Evolutionary conservation across 2,797 vertebrate genomes (phyloP).

Genomic region (Manis crassicaudata): DNA sequence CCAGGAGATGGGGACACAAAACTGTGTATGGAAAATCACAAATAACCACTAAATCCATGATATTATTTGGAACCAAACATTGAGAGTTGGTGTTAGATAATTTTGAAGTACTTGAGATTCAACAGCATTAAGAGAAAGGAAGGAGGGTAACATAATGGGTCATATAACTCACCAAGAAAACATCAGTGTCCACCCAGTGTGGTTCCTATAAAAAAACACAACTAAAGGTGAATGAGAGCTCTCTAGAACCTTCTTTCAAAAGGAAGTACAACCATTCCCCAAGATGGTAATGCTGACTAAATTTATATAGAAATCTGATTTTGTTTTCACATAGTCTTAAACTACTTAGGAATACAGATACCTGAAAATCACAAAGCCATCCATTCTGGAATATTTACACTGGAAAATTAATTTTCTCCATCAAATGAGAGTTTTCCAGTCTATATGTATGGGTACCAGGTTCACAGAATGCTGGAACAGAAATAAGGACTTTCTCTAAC

Average conservation of each 20-base stretch:
- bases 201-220: background rate
- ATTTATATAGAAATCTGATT: background rate
- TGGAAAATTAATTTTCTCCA: background rate
- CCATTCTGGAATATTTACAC: background rate
- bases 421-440: constrained; percentile 12
- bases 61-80: background rate
- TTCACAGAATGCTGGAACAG: background rate
- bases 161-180: background rate
- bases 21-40: background rate
- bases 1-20: background rate
- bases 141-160: background rate
- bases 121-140: background rate
- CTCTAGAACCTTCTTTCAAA: background rate
- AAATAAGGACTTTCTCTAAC: background rate
- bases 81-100: background rate
- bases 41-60: background rate
- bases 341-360: background rate
- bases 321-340: background rate
- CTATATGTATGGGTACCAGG: background rate
- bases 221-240: background rate
- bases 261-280: background rate
- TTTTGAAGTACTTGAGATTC: background rate
- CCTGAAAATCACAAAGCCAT: background rate
- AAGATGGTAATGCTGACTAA: background rate
- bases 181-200: background rate